phyloP scores from a whole-genome alignment of 2,888 invertebrate genomes.

The Geotrupes spiniger region DNA sequence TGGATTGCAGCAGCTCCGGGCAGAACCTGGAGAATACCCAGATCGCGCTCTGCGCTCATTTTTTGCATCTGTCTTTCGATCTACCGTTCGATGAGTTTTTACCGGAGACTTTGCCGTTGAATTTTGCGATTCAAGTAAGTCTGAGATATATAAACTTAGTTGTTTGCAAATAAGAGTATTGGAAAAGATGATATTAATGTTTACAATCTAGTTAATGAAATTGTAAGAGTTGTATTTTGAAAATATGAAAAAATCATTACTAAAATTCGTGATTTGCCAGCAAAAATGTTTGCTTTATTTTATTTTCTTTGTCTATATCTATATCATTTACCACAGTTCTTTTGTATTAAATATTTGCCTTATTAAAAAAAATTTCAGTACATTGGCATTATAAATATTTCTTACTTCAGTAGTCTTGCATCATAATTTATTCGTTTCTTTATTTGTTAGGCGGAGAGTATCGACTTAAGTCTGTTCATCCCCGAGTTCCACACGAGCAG shows the following conservation, averaged over 20 bases:
- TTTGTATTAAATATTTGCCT: too few relatives aligned
- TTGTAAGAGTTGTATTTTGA: neutral
- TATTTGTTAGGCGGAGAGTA: constrained; percentile 87
- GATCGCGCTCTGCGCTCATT: constrained; percentile 90
- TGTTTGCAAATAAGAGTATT: constrained; percentile 1
- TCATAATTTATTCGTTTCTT: too few relatives aligned
- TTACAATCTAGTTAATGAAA: neutral
- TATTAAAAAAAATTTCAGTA: too few relatives aligned
- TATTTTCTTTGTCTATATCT: too few relatives aligned
- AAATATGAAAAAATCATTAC: too few relatives aligned
- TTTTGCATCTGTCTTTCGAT: constrained; percentile 89
- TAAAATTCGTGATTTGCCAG: too few relatives aligned
- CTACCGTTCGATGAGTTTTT: constrained; percentile 93
- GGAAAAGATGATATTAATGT: too few relatives aligned
- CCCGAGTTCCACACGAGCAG: constrained; percentile 90
- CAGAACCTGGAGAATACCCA: constrained; percentile 84
- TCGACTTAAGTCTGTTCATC: constrained; percentile 84
- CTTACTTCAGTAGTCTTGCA: too few relatives aligned
- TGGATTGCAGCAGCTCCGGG: constrained; percentile 94
- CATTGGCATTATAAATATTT: too few relatives aligned
- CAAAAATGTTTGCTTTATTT: too few relatives aligned
- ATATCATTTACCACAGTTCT: too few relatives aligned
- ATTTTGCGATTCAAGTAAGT: constrained; percentile 82
- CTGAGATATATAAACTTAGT: neutral
- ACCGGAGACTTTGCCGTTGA: constrained; percentile 82